Evolutionary conservation across 2,113 vertebrate genomes (phyloP).

Genomic region (Acrocephalus kingi): DNA sequence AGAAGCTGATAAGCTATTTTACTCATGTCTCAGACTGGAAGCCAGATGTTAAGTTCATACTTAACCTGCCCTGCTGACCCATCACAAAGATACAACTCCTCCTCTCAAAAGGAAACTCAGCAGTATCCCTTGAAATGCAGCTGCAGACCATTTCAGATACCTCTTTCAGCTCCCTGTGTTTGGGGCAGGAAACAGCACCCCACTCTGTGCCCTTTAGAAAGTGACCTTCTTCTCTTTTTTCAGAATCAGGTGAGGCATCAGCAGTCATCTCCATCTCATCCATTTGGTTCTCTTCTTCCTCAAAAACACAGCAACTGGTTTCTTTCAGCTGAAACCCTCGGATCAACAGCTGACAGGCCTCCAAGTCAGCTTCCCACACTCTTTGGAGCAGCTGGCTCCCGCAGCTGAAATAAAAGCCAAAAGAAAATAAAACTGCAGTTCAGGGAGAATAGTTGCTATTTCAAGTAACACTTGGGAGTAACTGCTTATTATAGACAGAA

Average conservation of each 20-base stretch:
- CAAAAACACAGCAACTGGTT: constrained; percentile 54
- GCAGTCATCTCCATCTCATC: constrained; percentile 16
- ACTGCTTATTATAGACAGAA: constrained; percentile 19
- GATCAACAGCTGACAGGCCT: constrained; percentile 85
- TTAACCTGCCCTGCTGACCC: constrained; percentile 11
- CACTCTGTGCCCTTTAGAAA: constrained; percentile 65
- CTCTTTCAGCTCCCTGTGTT: constrained; percentile 80
- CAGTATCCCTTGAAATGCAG: background rate
- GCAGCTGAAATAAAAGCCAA: constrained; percentile 75
- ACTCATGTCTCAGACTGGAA: background rate
- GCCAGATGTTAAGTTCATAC: constrained; percentile 24
- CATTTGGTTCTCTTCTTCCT: constrained; percentile 64
- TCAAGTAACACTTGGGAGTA: constrained; percentile 25
- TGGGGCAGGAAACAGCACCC: constrained; percentile 60
- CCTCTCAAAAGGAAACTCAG: constrained; percentile 16
- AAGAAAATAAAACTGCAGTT: constrained; percentile 50
- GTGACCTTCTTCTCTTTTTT: constrained; percentile 70
- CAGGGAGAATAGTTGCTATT: constrained; percentile 48
- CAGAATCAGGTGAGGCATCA: constrained; percentile 10
- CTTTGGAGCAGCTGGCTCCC: constrained; percentile 78
- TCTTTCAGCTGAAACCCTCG: constrained; percentile 78
- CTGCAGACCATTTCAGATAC: constrained; percentile 63
- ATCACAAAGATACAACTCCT: background rate
- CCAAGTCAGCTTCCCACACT: constrained; percentile 89
- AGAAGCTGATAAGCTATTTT: constrained; percentile 19